phyloP scores from a whole-genome alignment of 2,888 invertebrate genomes.

The Eupeodes latifasciatus region DNA sequence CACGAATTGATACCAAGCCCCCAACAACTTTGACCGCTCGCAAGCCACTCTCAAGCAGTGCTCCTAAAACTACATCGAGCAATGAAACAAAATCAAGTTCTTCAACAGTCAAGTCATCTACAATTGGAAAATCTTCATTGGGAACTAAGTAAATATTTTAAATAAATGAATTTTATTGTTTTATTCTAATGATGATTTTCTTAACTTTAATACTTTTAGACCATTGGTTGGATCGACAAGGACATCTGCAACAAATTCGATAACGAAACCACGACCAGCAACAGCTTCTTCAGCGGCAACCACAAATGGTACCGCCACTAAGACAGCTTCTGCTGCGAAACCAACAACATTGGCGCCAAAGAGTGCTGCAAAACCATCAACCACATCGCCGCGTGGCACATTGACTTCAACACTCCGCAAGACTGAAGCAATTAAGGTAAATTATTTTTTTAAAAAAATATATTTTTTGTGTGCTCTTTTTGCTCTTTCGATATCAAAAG shows the following conservation, averaged over 20 bases:
- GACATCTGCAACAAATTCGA: constrained; percentile 49
- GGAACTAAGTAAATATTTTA: constrained; percentile 55
- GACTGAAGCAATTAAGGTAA: constrained; percentile 78
- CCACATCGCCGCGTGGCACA: constrained; percentile 81
- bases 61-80: constrained; percentile 55
- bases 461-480: background rate
- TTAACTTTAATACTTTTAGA: constrained; percentile 16
- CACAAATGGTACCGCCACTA: constrained; percentile 57
- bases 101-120: constrained; percentile 54
- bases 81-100: constrained; percentile 61
- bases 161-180: background rate
- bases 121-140: constrained; percentile 48
- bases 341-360: constrained; percentile 65
- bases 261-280: constrained; percentile 68
- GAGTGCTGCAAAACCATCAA: constrained; percentile 78
- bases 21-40: constrained; percentile 59
- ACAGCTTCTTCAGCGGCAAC: constrained; percentile 63
- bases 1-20: constrained; percentile 67
- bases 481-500: background rate
- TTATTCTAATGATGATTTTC: background rate
- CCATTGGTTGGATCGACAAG: constrained; percentile 51
- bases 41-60: constrained; percentile 56
- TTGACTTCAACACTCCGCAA: constrained; percentile 81
- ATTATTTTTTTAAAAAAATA: constrained; percentile 7
- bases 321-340: constrained; percentile 60